phyloP scores from a whole-genome alignment of 2,888 invertebrate species.

The Pachliopta kotzebuea region DNA sequence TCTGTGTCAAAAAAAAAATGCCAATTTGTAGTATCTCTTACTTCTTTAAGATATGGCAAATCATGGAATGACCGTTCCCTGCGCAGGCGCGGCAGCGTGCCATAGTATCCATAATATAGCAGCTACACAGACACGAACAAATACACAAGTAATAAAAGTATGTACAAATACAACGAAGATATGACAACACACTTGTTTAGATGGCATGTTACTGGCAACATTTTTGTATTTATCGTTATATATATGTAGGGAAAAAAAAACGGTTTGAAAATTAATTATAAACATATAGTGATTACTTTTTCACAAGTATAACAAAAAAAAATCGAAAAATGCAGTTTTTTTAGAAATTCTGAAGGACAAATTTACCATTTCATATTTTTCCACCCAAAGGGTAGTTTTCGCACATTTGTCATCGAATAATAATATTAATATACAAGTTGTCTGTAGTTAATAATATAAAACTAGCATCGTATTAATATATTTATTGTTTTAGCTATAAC shows the following conservation, averaged over 20 bases:
- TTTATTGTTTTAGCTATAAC: no score
- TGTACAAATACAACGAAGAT: neutral
- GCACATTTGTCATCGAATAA: no score
- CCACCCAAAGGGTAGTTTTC: neutral
- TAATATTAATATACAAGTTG: no score
- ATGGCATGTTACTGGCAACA: neutral
- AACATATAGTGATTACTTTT: neutral
- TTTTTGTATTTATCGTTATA: neutral
- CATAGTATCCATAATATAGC: slow-evolving; percentile 86
- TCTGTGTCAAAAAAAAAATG: slow-evolving; percentile 42
- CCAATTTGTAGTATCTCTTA: slow-evolving; percentile 75
- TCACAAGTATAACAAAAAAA: neutral
- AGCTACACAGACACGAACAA: slow-evolving; percentile 77
- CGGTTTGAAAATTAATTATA: neutral
- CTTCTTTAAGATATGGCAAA: slow-evolving; percentile 88
- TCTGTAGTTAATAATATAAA: no score
- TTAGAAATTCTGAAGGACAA: neutral
- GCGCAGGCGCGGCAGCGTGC: slow-evolving; percentile 86
- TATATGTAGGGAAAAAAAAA: no score
- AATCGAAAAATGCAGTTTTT: neutral
- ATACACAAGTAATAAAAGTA: slow-evolving; percentile 26
- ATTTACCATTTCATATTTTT: neutral
- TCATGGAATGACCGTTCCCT: slow-evolving; percentile 91
- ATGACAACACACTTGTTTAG: neutral
- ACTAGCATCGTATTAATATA: neutral